phyloP scores from a whole-genome alignment of 2,797 vertebrate species.

The Steatocranus sp. region DNA sequence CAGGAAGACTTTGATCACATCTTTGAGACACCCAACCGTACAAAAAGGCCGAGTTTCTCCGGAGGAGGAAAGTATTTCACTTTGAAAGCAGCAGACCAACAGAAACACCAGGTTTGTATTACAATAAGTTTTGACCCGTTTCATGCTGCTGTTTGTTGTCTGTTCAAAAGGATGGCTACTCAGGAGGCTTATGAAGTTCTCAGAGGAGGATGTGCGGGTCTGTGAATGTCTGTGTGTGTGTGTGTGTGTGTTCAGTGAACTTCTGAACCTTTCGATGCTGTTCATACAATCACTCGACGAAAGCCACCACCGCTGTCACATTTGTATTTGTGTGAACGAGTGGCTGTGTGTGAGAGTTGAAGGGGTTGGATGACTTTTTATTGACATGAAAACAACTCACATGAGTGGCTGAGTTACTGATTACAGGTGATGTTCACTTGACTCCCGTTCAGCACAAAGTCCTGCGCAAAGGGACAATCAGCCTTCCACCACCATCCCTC shows the following conservation, averaged over 20 bases:
- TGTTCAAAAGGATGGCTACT: conserved; percentile 41
- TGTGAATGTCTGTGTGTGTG: background rate
- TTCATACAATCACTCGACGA: background rate
- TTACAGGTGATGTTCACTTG: conserved; percentile 56
- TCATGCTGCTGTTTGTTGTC: conserved; percentile 66
- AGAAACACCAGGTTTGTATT: conserved; percentile 29
- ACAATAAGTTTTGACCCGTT: conserved; percentile 49
- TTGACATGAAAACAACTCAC: conserved; percentile 59
- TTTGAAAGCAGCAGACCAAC: conserved; percentile 50
- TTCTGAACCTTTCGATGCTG: conserved; percentile 15
- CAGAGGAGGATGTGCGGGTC: conserved; percentile 41
- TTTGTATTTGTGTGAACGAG: background rate
- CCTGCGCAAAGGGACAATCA: conserved; percentile 15
- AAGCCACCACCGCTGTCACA: conserved; percentile 2
- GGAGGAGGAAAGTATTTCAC: conserved; percentile 42
- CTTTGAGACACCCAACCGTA: conserved; percentile 49
- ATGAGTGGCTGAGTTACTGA: conserved; percentile 67
- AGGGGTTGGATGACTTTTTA: conserved; percentile 14
- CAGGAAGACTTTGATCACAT: conserved; percentile 70
- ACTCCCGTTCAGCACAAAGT: conserved; percentile 60
- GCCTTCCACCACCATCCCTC: conserved; percentile 1
- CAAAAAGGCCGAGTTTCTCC: conserved; percentile 13
- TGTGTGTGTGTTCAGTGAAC: conserved; percentile 21
- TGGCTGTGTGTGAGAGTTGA: background rate
- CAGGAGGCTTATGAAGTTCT: conserved; percentile 49